phyloP scores from a whole-genome alignment of 1,140 invertebrate species.

The Bombus sibiricus region DNA sequence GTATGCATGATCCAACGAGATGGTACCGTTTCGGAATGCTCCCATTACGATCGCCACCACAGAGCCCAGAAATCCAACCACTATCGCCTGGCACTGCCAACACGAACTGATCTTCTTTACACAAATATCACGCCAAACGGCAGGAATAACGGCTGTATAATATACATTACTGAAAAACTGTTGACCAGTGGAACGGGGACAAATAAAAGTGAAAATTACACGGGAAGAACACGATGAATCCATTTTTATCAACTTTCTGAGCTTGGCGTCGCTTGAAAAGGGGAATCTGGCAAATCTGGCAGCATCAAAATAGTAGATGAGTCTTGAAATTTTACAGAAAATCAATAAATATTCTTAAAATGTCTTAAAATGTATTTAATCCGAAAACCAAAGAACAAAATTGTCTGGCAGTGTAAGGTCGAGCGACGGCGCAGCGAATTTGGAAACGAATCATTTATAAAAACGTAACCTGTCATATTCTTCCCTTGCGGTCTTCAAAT shows the following conservation, averaged over 20 bases:
- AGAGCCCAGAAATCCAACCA: conserved; percentile 93
- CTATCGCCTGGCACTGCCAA: conserved; percentile 91
- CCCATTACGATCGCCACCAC: conserved; percentile 92
- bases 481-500: neutral
- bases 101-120: conserved; percentile 44
- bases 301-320: too few relatives aligned
- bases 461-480: neutral
- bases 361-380: neutral
- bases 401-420: too few relatives aligned
- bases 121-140: conserved; percentile 8
- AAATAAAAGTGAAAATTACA: neutral
- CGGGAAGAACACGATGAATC: neutral
- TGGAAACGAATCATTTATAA: neutral
- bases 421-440: too few relatives aligned
- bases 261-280: neutral
- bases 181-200: neutral
- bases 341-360: neutral
- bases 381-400: neutral
- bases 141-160: neutral
- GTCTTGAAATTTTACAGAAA: neutral
- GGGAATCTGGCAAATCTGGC: neutral
- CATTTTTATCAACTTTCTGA: neutral
- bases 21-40: conserved; percentile 88
- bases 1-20: conserved; percentile 89
- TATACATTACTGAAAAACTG: neutral